These are phyloP conservation scores for Notiomystis cincta DNA, from an alignment of 2,113 vertebrate genomes.

Conservation along the genomic window DNA sequence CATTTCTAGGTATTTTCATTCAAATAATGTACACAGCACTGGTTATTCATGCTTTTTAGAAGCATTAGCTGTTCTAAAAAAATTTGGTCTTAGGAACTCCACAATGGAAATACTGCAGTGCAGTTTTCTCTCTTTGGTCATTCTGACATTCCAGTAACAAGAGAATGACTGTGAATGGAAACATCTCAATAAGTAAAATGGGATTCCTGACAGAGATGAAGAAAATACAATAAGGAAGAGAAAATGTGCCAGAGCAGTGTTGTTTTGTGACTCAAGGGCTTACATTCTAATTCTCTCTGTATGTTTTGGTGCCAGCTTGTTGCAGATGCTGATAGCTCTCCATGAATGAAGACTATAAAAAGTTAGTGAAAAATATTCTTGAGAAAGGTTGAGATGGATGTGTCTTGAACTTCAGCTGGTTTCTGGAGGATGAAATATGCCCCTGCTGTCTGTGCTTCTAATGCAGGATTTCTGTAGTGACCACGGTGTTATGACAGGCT, in stretches of 20 bases:
- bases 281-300: not conserved
- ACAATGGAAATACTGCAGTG: not conserved
- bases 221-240: not conserved
- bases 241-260: not conserved
- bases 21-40: not conserved
- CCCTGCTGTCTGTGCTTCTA: not conserved
- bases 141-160: not conserved
- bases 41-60: not conserved
- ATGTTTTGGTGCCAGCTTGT: not conserved
- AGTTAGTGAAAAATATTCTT: not conserved
- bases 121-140: not conserved
- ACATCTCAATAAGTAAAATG: not conserved
- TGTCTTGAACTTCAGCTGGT: not conserved
- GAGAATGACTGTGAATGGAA: not conserved
- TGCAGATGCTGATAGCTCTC: not conserved
- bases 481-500: not conserved
- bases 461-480: not conserved
- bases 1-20: not conserved
- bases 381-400: not conserved
- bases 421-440: not conserved
- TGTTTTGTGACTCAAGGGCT: not conserved
- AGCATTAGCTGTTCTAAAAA: not conserved
- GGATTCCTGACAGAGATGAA: not conserved
- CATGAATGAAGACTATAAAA: not conserved
- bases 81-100: not conserved